Percentiles rank a stretch among this genome's conserved stretches.
Conservation (phyloP, 2,797 vertebrate species). For the Acipenser transmontanus region DNA sequence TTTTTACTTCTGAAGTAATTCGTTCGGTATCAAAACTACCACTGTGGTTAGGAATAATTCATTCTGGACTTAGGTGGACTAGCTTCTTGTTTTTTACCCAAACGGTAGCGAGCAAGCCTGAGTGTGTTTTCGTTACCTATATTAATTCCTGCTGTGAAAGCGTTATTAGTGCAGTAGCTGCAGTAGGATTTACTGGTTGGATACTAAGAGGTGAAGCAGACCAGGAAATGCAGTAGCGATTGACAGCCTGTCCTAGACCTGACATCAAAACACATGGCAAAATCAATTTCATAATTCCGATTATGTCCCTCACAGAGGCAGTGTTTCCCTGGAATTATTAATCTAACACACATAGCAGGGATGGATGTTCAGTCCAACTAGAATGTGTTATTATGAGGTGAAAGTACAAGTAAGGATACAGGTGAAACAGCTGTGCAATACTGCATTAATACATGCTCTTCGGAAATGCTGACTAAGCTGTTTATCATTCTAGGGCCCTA, state of each 20-base stretch:
- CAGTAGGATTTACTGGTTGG: constrained; percentile 5
- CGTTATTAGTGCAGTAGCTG: no score
- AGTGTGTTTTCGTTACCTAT: no score
- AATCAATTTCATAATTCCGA: background rate
- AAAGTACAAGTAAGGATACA: background rate
- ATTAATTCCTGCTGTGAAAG: no score
- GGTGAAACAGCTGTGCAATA: background rate
- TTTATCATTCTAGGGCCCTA: background rate
- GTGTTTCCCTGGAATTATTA: constrained; percentile 1
- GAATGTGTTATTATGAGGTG: constrained; percentile 6
- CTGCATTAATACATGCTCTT: constrained; percentile 6
- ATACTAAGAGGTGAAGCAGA: background rate
- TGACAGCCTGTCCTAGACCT: background rate
- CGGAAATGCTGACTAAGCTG: background rate
- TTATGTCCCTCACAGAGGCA: background rate
- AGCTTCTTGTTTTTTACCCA: no score
- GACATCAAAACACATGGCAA: constrained; percentile 4
- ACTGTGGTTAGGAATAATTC: no score
- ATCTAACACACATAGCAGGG: constrained; percentile 1
- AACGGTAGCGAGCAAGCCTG: no score
- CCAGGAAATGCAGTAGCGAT: background rate
- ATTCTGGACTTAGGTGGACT: no score
- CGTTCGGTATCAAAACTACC: no score
- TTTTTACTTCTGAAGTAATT: no score
- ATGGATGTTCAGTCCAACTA: background rate